A percentile compares a stretch with the other conserved stretches of the same genome.
These are phyloP conservation scores for Dicentrarchus labrax DNA, from an alignment of 2,113 vertebrate genomes.

Conservation along the genomic window DNA sequence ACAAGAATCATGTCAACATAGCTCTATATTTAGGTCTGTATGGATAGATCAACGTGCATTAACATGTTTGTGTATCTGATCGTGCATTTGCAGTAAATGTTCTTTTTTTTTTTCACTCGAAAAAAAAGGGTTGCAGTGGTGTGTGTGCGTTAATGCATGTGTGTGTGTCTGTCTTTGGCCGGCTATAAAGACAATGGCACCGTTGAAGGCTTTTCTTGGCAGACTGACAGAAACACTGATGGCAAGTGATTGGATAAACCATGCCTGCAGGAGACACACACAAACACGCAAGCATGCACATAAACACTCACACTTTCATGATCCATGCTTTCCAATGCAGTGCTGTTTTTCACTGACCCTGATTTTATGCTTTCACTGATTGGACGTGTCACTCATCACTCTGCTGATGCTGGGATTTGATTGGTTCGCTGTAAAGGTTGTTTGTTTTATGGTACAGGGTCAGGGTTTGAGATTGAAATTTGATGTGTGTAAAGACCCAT, in stretches of 20 bases:
- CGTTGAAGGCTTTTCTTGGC: conserved; percentile 67
- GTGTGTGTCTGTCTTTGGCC: conserved; percentile 41
- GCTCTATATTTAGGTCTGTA: background rate
- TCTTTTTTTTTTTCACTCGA: background rate
- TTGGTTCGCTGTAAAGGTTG: conserved; percentile 26
- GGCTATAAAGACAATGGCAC: conserved; percentile 67
- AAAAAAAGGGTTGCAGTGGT: background rate
- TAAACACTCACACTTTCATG: conserved; percentile 34
- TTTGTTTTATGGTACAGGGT: conserved; percentile 11
- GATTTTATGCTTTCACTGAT: conserved; percentile 45
- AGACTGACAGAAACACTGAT: conserved; percentile 78
- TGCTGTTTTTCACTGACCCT: conserved; percentile 48
- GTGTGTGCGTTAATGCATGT: conserved; percentile 20
- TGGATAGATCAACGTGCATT: background rate
- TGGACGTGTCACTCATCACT: conserved; percentile 37
- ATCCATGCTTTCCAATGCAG: conserved; percentile 40
- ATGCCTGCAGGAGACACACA: conserved; percentile 63
- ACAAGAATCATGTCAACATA: background rate
- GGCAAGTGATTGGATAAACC: conserved; percentile 79
- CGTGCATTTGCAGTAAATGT: conserved; percentile 27
- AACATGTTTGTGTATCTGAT: conserved; percentile 26
- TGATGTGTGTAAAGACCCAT: conserved; percentile 18
- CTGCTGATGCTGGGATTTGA: background rate
- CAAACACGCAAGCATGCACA: conserved; percentile 1
- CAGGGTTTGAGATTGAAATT: conserved; percentile 43